phyloP scores from a whole-genome alignment of 2,797 vertebrate species.

The Chiloscyllium punctatum region DNA sequence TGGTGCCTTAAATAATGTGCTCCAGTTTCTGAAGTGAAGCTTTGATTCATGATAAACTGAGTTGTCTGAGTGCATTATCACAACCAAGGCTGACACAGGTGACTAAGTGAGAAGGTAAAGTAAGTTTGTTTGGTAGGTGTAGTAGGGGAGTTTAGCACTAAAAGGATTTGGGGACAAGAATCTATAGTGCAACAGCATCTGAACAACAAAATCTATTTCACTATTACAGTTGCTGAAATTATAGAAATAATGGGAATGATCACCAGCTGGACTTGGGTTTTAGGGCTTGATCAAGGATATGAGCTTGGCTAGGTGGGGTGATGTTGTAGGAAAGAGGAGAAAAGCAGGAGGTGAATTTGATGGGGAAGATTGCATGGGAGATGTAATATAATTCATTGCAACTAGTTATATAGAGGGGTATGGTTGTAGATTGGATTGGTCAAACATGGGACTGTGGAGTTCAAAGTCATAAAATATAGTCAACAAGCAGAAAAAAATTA shows the following conservation, averaged over 20 bases:
- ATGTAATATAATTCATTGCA: too few relatives aligned
- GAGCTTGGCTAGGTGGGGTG: too few relatives aligned
- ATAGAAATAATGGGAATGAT: not conserved
- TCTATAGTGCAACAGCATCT: not conserved
- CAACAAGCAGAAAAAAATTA: too few relatives aligned
- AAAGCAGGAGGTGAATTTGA: too few relatives aligned
- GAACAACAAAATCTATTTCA: not conserved
- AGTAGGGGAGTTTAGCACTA: not conserved
- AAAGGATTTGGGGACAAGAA: not conserved
- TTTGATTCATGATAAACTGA: not conserved
- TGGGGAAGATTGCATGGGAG: too few relatives aligned
- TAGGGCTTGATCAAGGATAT: too few relatives aligned
- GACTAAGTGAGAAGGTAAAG: not conserved
- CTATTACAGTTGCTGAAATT: not conserved
- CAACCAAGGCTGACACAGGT: not conserved
- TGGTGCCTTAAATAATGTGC: not conserved
- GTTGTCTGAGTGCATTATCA: not conserved
- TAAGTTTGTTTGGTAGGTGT: not conserved
- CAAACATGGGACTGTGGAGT: too few relatives aligned
- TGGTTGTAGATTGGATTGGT: too few relatives aligned
- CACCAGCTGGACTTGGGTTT: too few relatives aligned
- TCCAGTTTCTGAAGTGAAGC: not conserved
- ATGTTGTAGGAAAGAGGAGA: too few relatives aligned
- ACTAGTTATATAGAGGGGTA: too few relatives aligned
- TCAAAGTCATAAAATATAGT: too few relatives aligned